phyloP scores from a whole-genome alignment of 2,113 vertebrate genomes.

The Prunella himalayana region DNA sequence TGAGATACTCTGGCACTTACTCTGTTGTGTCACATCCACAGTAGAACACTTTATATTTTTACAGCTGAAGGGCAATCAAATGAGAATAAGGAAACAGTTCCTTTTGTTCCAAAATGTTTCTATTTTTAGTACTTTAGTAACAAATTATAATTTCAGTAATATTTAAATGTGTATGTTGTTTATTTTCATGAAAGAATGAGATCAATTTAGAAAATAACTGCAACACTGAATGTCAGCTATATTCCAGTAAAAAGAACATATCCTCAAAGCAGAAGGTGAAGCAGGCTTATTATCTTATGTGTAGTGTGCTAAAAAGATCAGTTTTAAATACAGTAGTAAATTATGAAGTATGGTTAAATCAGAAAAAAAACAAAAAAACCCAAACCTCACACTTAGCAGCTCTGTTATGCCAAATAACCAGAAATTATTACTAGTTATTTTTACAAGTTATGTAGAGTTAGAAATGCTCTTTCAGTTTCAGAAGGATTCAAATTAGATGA shows the following conservation, averaged over 20 bases:
- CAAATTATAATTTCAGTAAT: neutral
- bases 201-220: neutral
- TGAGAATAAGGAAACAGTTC: neutral
- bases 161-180: neutral
- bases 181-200: neutral
- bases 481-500: neutral
- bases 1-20: neutral
- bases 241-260: neutral
- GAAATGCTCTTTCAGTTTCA: neutral
- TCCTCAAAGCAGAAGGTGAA: neutral
- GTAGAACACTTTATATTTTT: neutral
- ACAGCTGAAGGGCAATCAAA: neutral
- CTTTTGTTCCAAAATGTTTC: neutral
- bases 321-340: neutral
- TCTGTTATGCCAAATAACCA: neutral
- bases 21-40: neutral
- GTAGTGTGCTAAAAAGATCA: neutral
- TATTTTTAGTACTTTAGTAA: neutral
- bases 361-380: neutral
- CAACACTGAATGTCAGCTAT: neutral
- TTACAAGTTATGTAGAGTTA: neutral
- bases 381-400: neutral
- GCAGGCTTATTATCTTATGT: neutral
- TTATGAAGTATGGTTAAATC: neutral
- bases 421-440: neutral